phyloP scores from a whole-genome alignment of 2,888 invertebrate genomes.

The Cantharis rustica region DNA sequence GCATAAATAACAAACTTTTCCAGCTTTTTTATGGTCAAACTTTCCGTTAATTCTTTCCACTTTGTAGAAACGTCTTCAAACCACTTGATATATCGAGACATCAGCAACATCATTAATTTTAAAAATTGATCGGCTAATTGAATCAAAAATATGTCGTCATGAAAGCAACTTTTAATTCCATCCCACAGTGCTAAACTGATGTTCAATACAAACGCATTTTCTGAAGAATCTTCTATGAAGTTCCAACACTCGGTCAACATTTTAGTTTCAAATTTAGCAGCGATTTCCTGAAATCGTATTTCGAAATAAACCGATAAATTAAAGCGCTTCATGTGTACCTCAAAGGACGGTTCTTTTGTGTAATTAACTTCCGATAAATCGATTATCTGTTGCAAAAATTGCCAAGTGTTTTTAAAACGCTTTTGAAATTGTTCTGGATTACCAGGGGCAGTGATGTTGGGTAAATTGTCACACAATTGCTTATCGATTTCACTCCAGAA shows the following conservation, averaged over 20 bases:
- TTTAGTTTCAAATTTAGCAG: conserved; percentile 66
- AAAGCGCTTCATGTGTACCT: conserved; percentile 80
- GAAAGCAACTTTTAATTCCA: conserved; percentile 67
- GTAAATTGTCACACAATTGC: conserved; percentile 78
- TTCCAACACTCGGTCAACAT: conserved; percentile 46
- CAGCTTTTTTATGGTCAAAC: conserved; percentile 26
- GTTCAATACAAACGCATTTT: conserved; percentile 55
- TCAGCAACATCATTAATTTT: conserved; percentile 83
- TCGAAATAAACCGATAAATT: conserved; percentile 97
- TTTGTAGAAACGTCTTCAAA: conserved; percentile 47
- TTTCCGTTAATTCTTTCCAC: conserved; percentile 4
- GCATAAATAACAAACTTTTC: conserved; percentile 45
- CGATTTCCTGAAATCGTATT: conserved; percentile 92
- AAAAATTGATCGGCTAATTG: conserved; percentile 84
- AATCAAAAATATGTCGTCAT: conserved; percentile 76
- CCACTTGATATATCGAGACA: conserved; percentile 82
- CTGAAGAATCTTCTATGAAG: conserved; percentile 28
- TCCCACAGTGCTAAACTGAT: conserved; percentile 60
- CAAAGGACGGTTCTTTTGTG: conserved; percentile 71
- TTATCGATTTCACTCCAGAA: conserved; percentile 87
- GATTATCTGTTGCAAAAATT: conserved; percentile 76
- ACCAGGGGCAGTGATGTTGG: conserved; percentile 88
- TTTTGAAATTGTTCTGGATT: conserved; percentile 87
- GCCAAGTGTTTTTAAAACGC: conserved; percentile 78
- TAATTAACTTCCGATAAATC: conserved; percentile 66